Evolutionary conservation across 1,140 invertebrate species (phyloP).

Genomic region (Eumaeus atala): DNA sequence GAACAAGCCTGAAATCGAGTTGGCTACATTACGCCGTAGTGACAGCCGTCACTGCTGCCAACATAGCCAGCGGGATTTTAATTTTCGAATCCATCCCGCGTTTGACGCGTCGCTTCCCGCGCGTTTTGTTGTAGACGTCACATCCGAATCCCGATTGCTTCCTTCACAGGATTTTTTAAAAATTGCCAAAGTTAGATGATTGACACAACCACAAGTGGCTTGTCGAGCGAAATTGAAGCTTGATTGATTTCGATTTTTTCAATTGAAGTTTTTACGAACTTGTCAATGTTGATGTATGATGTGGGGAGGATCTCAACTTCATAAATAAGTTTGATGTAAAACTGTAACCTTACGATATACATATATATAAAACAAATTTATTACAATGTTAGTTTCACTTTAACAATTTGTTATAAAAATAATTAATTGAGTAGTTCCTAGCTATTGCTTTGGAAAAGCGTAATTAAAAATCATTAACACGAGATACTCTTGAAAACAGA

Average conservation of each 20-base stretch:
- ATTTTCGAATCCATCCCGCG: constrained; percentile 68
- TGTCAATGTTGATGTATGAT: constrained; percentile 15
- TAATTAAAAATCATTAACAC: too few relatives aligned
- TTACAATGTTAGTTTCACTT: too few relatives aligned
- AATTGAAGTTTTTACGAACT: constrained; percentile 38
- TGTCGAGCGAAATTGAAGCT: constrained; percentile 42
- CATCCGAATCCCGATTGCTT: constrained; percentile 56
- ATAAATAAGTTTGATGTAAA: constrained; percentile 5
- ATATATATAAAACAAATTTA: background rate
- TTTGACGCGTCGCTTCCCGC: constrained; percentile 49
- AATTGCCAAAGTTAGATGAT: constrained; percentile 58
- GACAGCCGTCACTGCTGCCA: constrained; percentile 57
- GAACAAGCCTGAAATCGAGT: constrained; percentile 72
- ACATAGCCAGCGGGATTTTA: constrained; percentile 62
- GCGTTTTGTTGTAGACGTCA: constrained; percentile 47
- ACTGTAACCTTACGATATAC: background rate
- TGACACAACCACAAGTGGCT: constrained; percentile 43
- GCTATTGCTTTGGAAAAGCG: too few relatives aligned
- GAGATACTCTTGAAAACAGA: too few relatives aligned
- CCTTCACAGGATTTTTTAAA: constrained; percentile 52
- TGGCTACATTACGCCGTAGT: constrained; percentile 43
- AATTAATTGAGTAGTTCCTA: too few relatives aligned
- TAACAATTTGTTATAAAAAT: too few relatives aligned
- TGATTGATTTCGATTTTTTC: constrained; percentile 51
- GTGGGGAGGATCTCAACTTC: constrained; percentile 1